A percentile compares a stretch with the other conserved stretches of the same genome.
These are phyloP conservation scores for Mya arenaria DNA, from an alignment of 1,140 invertebrate genomes.

Conservation along the genomic window DNA sequence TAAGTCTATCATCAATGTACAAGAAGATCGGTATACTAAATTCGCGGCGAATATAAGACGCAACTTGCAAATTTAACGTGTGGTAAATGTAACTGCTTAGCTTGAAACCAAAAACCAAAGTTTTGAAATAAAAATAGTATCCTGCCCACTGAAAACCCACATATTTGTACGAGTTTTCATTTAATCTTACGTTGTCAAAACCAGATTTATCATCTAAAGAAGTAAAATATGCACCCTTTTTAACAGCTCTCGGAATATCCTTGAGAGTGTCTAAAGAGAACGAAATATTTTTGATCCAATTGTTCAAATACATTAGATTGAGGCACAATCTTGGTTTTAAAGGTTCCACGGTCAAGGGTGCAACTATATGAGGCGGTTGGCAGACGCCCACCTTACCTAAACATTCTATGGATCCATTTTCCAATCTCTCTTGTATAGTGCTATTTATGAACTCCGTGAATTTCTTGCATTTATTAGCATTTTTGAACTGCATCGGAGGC, in stretches of 20 bases:
- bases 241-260: background rate
- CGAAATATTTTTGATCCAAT: constrained; percentile 9
- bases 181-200: background rate
- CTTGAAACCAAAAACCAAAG: constrained; percentile 7
- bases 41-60: background rate
- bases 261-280: constrained; percentile 13
- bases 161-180: background rate
- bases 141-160: background rate
- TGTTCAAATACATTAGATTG: background rate
- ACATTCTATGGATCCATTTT: background rate
- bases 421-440: background rate
- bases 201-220: constrained; percentile 21
- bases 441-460: background rate
- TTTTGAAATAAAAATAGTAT: background rate
- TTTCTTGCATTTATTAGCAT: background rate
- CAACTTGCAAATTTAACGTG: constrained; percentile 2
- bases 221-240: background rate
- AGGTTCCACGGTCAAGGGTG: background rate
- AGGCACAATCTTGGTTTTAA: constrained; percentile 9
- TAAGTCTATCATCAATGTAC: constrained; percentile 16
- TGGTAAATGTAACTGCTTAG: constrained; percentile 1
- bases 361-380: background rate
- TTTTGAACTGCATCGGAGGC: background rate
- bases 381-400: background rate
- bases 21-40: background rate